Conservation (phyloP, 2,113 vertebrate species). For the Oenanthe oenanthe region DNA sequence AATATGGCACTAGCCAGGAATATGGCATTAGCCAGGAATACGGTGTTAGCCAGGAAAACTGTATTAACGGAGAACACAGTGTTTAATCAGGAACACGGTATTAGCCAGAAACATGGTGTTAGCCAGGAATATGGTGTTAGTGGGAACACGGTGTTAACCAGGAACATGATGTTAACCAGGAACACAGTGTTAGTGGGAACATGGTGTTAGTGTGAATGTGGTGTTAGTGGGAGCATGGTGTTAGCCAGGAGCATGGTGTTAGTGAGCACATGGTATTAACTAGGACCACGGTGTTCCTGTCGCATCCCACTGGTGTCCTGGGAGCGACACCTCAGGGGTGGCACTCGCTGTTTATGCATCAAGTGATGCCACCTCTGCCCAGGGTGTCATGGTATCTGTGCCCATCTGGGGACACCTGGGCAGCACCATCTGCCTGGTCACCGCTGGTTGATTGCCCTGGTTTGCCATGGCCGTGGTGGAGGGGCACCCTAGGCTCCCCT, state of each 20-base stretch:
- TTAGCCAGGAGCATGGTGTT: neutral
- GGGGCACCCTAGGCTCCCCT: rapidly evolving
- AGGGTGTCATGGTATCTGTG: rapidly evolving
- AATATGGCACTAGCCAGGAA: too few species aligned
- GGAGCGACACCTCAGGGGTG: rapidly evolving
- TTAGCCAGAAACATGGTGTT: neutral
- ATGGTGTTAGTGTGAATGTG: neutral
- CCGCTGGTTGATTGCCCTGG: rapidly evolving
- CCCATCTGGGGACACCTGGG: neutral
- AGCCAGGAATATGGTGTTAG: rapidly evolving
- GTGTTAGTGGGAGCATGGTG: neutral
- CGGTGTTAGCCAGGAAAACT: neutral
- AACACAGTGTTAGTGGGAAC: rapidly evolving
- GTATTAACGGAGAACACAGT: rapidly evolving
- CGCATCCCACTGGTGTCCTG: rapidly evolving
- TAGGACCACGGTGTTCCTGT: neutral
- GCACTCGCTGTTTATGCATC: rapidly evolving
- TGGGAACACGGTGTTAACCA: rapidly evolving
- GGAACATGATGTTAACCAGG: rapidly evolving
- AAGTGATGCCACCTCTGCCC: neutral
- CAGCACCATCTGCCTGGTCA: rapidly evolving
- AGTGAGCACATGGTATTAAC: neutral
- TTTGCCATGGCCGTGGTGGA: rapidly evolving
- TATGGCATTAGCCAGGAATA: too few species aligned
- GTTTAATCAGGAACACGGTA: rapidly evolving